Evolutionary conservation across 2,888 invertebrate species (phyloP).

Genomic region (Dasysyrphus albostriatus): DNA sequence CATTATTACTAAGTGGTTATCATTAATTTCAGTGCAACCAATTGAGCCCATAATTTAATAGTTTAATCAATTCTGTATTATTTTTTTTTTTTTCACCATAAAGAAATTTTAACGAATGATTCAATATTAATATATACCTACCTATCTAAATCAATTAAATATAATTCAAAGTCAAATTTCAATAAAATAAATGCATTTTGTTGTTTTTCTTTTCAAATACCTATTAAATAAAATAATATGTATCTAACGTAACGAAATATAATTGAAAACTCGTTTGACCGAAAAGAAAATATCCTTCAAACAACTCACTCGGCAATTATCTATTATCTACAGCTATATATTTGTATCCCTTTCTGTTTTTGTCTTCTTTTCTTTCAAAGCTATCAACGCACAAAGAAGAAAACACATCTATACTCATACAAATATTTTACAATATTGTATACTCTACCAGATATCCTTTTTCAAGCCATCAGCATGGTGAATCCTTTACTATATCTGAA

Average conservation of each 20-base stretch:
- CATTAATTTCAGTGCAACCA: no score
- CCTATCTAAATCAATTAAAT: neutral
- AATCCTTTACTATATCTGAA: constrained; percentile 49
- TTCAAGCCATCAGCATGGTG: constrained; percentile 46
- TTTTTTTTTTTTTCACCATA: no score
- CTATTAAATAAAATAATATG: neutral
- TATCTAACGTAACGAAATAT: neutral
- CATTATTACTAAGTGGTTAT: no score
- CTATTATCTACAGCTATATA: neutral
- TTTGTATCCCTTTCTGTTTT: neutral
- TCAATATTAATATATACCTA: no score
- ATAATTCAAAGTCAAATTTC: neutral
- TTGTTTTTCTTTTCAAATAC: neutral
- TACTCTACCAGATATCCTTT: neutral
- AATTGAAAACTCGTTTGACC: constrained; percentile 28
- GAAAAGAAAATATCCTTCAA: constrained; percentile 20
- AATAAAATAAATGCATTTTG: neutral
- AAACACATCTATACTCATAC: neutral
- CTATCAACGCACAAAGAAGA: constrained; percentile 21
- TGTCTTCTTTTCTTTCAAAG: neutral
- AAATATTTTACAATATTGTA: neutral
- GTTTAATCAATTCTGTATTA: no score
- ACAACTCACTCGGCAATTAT: neutral
- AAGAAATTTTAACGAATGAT: no score
- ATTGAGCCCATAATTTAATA: no score